A percentile compares a stretch with the other conserved stretches of the same genome.
phyloP scores from a whole-genome alignment of 2,888 invertebrate genomes.

The Sphaerophoria taeniata region DNA sequence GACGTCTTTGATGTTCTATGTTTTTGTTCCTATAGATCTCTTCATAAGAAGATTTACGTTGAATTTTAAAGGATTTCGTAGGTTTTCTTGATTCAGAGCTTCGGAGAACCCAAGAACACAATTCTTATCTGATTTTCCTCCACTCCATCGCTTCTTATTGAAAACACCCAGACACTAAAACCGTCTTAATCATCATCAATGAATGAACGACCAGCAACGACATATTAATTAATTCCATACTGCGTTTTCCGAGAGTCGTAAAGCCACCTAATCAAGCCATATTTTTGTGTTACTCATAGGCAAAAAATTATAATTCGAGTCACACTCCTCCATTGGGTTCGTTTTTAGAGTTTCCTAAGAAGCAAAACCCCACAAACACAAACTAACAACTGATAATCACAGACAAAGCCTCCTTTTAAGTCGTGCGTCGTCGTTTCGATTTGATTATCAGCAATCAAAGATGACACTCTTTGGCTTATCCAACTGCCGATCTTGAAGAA shows the following conservation, averaged over 20 bases:
- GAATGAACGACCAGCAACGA: background rate
- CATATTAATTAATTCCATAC: slow-evolving; percentile 25
- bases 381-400: background rate
- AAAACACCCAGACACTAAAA: too few relatives aligned
- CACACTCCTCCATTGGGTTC: background rate
- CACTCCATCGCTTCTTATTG: too few relatives aligned
- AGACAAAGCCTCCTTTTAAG: background rate
- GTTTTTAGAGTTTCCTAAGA: background rate
- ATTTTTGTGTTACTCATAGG: slow-evolving; percentile 2
- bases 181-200: slow-evolving; percentile 26
- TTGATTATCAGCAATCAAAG: background rate
- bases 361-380: background rate
- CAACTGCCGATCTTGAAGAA: slow-evolving; percentile 6
- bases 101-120: too few relatives aligned
- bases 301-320: slow-evolving; percentile 26
- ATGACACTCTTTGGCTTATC: background rate
- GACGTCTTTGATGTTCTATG: too few relatives aligned
- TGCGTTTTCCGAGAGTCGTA: slow-evolving; percentile 16
- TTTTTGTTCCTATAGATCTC: too few relatives aligned
- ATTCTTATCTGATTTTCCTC: too few relatives aligned
- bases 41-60: too few relatives aligned
- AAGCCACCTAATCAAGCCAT: slow-evolving; percentile 5
- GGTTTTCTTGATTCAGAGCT: too few relatives aligned
- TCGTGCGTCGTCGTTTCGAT: background rate
- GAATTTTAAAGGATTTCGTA: too few relatives aligned